Percentiles rank a stretch among this genome's conserved stretches.
These are phyloP conservation scores for Hippocampus barbouri DNA, from an alignment of 2,113 vertebrate genomes.

Conservation along the genomic window DNA sequence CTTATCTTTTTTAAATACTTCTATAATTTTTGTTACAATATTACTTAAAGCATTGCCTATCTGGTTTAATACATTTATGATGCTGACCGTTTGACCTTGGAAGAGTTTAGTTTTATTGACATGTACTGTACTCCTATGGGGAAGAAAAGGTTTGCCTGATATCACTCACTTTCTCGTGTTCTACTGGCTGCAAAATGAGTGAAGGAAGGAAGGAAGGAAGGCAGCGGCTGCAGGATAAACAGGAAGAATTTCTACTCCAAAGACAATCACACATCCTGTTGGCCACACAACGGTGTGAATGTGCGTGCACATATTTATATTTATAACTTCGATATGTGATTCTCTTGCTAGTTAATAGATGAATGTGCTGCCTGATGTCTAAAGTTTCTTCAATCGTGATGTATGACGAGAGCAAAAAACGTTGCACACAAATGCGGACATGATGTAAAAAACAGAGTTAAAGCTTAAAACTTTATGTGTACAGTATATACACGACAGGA, in stretches of 20 bases:
- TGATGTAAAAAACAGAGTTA: neutral
- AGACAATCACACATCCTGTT: constrained; percentile 63
- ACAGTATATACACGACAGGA: constrained; percentile 59
- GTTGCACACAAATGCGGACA: neutral
- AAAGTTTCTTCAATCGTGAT: neutral
- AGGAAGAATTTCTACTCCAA: constrained; percentile 64
- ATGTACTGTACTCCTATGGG: neutral
- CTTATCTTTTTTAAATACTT: too few species aligned
- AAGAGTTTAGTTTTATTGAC: neutral
- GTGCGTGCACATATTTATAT: neutral
- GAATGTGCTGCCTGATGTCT: neutral
- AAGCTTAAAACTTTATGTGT: neutral
- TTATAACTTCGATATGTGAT: neutral
- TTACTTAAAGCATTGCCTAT: neutral
- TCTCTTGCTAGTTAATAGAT: neutral
- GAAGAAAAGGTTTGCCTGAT: constrained; percentile 28
- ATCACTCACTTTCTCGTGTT: constrained; percentile 25
- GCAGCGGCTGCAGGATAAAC: constrained; percentile 58
- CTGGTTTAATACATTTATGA: neutral
- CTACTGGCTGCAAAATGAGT: constrained; percentile 44
- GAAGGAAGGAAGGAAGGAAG: constrained; percentile 17
- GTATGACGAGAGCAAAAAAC: neutral
- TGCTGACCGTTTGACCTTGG: neutral
- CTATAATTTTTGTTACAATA: neutral
- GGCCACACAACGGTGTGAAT: constrained; percentile 7